Conservation (phyloP, 2,113 vertebrate genomes). For the Corythaeola cristata region DNA sequence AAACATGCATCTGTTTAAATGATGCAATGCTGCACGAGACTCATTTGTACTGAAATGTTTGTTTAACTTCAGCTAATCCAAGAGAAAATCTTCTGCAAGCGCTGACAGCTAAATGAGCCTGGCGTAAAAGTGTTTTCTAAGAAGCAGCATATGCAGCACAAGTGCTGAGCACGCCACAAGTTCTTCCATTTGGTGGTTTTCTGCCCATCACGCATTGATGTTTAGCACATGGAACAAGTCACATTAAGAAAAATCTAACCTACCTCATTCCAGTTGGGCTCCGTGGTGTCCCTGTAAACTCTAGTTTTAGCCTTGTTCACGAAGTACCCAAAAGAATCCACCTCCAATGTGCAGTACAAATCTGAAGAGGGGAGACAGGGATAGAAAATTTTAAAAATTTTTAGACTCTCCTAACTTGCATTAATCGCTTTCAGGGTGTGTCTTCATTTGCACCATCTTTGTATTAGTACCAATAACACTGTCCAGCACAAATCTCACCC, state of each 20-base stretch:
- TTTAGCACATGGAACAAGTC: not conserved
- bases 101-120: not conserved
- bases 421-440: not conserved
- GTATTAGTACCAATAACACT: not conserved
- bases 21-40: not conserved
- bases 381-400: not conserved
- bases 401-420: not conserved
- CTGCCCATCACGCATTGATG: rapidly evolving
- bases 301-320: slow-evolving; percentile 97
- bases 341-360: slow-evolving; percentile 92
- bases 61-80: not conserved
- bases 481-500: not conserved
- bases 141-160: not conserved
- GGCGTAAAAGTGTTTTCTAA: not conserved
- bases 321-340: slow-evolving; percentile 96
- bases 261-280: slow-evolving; percentile 97
- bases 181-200: not conserved
- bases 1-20: not conserved
- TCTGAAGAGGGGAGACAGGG: slow-evolving; percentile 68
- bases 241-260: not conserved
- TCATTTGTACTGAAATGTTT: not conserved
- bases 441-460: not conserved
- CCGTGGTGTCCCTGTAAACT: slow-evolving; percentile 89
- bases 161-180: not conserved
- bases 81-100: not conserved